Percentiles rank a stretch among this genome's conserved stretches.
phyloP scores from a whole-genome alignment of 1,140 invertebrate species.

The Zophobas morio region DNA sequence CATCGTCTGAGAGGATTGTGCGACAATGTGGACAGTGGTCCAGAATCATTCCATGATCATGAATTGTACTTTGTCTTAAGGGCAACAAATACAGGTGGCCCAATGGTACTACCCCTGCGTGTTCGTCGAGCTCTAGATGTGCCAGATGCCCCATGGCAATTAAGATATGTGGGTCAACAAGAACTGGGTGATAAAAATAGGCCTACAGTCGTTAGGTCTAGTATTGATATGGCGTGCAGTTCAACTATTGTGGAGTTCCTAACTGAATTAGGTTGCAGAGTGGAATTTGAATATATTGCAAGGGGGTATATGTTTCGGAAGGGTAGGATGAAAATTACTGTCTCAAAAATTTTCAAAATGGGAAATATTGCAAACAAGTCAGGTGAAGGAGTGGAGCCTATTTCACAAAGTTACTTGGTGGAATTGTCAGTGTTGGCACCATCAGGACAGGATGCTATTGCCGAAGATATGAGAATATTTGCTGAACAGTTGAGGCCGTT shows the following conservation, averaged over 20 bases:
- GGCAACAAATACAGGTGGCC: slow-evolving; percentile 71
- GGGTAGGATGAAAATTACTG: slow-evolving; percentile 96
- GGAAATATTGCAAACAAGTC: slow-evolving; percentile 77
- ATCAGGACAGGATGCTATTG: slow-evolving; percentile 93
- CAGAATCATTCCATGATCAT: slow-evolving; percentile 93
- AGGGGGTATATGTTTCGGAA: slow-evolving; percentile 97
- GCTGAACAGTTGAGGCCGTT: slow-evolving; percentile 95
- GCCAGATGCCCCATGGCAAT: slow-evolving; percentile 86
- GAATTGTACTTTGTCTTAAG: slow-evolving; percentile 88
- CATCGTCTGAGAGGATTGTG: slow-evolving; percentile 93
- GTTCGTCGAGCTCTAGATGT: slow-evolving; percentile 85
- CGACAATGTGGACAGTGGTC: slow-evolving; percentile 92
- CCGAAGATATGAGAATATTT: slow-evolving; percentile 96
- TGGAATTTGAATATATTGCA: slow-evolving; percentile 95
- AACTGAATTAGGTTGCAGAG: slow-evolving; percentile 89
- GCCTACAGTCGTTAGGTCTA: slow-evolving; percentile 90
- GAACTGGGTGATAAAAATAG: slow-evolving; percentile 91
- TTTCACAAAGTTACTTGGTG: slow-evolving; percentile 94
- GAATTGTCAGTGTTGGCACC: slow-evolving; percentile 94
- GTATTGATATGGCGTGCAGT: slow-evolving; percentile 92
- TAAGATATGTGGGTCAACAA: slow-evolving; percentile 91
- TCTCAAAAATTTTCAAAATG: slow-evolving; percentile 95
- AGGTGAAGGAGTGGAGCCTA: slow-evolving; percentile 82
- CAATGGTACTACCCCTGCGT: slow-evolving; percentile 72
- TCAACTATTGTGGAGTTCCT: slow-evolving; percentile 93